Evolutionary conservation across 2,113 vertebrate species (phyloP).

Genomic region (Larimichthys crocea): DNA sequence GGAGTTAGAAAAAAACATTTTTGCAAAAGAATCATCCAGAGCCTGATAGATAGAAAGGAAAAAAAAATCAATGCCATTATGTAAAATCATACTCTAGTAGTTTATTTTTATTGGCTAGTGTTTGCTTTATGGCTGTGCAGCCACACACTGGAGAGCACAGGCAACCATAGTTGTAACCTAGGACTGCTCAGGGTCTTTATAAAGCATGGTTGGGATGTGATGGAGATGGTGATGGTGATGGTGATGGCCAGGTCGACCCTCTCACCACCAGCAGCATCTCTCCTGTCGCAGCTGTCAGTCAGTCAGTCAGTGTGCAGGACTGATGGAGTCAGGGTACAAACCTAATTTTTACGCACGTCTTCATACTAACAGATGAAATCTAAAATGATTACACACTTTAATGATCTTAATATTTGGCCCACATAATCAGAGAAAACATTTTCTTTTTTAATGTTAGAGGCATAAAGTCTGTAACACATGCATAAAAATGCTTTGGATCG

Average conservation of each 20-base stretch:
- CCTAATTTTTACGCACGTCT: background rate
- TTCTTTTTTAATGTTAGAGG: background rate
- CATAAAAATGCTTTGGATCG: background rate
- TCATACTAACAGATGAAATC: background rate
- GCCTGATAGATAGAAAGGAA: background rate
- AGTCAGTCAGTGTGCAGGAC: background rate
- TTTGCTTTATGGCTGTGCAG: constrained; percentile 16
- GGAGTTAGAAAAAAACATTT: background rate
- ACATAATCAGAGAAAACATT: background rate
- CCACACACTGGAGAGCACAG: constrained; percentile 4
- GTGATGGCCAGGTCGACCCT: background rate
- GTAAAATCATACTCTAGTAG: constrained; percentile 7
- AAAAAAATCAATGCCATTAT: constrained; percentile 20
- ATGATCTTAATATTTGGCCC: background rate
- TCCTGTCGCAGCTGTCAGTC: constrained; percentile 5
- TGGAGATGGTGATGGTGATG: background rate
- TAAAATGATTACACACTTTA: background rate
- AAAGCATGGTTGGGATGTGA: constrained; percentile 3
- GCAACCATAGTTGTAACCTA: constrained; percentile 1
- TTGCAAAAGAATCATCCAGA: background rate
- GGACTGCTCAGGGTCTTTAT: constrained; percentile 1
- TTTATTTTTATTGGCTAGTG: constrained; percentile 15
- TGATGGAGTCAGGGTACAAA: background rate
- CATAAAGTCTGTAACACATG: background rate
- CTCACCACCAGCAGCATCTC: constrained; percentile 5